Evolutionary conservation across 2,113 vertebrate species (phyloP).

Genomic region (Pleuronectes platessa): DNA sequence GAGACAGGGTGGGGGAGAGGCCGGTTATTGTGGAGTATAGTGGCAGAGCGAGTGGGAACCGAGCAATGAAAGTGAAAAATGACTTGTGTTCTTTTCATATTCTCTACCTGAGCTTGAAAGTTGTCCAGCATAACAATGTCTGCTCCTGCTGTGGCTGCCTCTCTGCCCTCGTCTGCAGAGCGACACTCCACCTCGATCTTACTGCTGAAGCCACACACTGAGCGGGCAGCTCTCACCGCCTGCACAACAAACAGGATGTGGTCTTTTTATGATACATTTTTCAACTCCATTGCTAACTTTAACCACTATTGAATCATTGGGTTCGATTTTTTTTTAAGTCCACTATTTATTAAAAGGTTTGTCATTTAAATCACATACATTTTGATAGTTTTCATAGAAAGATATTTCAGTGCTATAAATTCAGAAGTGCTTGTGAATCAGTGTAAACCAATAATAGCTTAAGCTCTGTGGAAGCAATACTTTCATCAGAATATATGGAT

Average conservation of each 20-base stretch:
- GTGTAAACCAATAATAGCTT: too few species aligned
- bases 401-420: too few species aligned
- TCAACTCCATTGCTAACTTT: background rate
- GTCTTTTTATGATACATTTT: background rate
- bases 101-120: constrained; percentile 81
- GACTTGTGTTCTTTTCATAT: background rate
- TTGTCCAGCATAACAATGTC: constrained; percentile 89
- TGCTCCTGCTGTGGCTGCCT: constrained; percentile 79
- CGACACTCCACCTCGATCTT: constrained; percentile 89
- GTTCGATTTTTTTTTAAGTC: too few species aligned
- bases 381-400: too few species aligned
- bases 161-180: constrained; percentile 75
- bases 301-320: too few species aligned
- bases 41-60: background rate
- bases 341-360: too few species aligned
- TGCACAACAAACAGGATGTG: constrained; percentile 21
- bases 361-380: too few species aligned
- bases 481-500: too few species aligned
- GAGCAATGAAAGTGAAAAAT: background rate
- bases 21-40: background rate
- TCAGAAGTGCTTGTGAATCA: too few species aligned
- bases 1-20: background rate
- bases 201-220: constrained; percentile 79
- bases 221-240: constrained; percentile 76
- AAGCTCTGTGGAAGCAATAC: background rate